Conservation (phyloP, 2,888 invertebrate species). For the Eristalis pertinax region DNA sequence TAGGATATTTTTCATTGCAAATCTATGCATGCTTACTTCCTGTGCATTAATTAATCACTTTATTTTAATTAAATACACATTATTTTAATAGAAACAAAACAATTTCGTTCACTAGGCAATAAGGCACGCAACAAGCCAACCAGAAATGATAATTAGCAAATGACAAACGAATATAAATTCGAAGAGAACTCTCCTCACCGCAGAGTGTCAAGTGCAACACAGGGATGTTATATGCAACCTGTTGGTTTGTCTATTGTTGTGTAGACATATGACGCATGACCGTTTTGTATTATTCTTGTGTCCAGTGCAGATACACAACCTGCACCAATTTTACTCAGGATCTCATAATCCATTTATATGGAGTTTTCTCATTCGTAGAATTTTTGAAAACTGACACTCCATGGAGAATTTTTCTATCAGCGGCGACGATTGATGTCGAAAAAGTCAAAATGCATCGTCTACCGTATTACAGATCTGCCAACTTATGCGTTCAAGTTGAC, state of each 20-base stretch:
- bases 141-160: background rate
- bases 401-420: no score
- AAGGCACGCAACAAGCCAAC: slow-evolving; percentile 12
- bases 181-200: background rate
- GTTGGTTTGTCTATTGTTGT: background rate
- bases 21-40: background rate
- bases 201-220: slow-evolving; percentile 28
- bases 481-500: no score
- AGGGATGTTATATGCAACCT: slow-evolving; percentile 23
- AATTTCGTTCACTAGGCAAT: slow-evolving; percentile 12
- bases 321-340: no score
- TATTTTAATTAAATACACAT: slow-evolving; percentile 17
- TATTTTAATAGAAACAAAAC: background rate
- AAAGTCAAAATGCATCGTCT: no score
- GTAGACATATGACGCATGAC: no score
- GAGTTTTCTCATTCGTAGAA: no score
- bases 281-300: no score
- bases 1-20: slow-evolving; percentile 54
- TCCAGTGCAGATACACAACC: no score
- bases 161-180: slow-evolving; percentile 10
- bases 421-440: no score
- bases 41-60: background rate
- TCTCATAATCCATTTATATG: no score
- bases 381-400: no score
- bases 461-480: no score